Evolutionary conservation across 2,888 invertebrate species (phyloP).

Genomic region (Hofmannophila pseudospretella): DNA sequence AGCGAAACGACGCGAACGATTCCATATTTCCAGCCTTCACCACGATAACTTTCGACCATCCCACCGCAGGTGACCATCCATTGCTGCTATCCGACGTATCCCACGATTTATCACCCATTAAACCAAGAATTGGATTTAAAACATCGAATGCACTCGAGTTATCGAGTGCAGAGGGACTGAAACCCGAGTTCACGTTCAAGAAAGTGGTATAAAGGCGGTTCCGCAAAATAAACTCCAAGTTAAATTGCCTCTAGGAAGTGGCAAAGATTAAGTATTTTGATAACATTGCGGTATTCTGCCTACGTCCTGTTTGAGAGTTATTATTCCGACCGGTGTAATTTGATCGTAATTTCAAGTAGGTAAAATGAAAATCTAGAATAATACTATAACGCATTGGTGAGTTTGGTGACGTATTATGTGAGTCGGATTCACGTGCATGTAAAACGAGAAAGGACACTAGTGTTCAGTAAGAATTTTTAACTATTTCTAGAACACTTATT

Average conservation of each 20-base stretch:
- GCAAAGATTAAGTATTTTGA: slow-evolving; percentile 1
- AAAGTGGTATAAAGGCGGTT: slow-evolving; percentile 5
- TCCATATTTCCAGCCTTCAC: not conserved
- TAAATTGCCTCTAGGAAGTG: slow-evolving; percentile 9
- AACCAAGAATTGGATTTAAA: not conserved
- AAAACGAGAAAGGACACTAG: too few species aligned
- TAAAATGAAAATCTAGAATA: too few species aligned
- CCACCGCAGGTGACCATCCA: not conserved
- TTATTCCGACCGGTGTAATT: not conserved
- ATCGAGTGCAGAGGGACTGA: slow-evolving; percentile 1
- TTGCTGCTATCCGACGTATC: not conserved
- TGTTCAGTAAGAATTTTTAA: too few species aligned
- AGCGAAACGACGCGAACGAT: not conserved
- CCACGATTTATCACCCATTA: not conserved
- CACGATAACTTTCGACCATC: not conserved
- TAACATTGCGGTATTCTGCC: not conserved
- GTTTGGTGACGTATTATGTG: too few species aligned
- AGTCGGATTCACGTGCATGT: too few species aligned
- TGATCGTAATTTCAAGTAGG: too few species aligned
- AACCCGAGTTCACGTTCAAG: slow-evolving; percentile 1
- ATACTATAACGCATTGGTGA: not conserved
- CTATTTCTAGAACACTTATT: too few species aligned
- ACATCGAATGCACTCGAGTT: not conserved
- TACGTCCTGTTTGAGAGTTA: not conserved
- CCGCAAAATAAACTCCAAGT: slow-evolving; percentile 7